phyloP scores from a whole-genome alignment of 2,113 vertebrate species.

The Poeciliopsis retropinna region DNA sequence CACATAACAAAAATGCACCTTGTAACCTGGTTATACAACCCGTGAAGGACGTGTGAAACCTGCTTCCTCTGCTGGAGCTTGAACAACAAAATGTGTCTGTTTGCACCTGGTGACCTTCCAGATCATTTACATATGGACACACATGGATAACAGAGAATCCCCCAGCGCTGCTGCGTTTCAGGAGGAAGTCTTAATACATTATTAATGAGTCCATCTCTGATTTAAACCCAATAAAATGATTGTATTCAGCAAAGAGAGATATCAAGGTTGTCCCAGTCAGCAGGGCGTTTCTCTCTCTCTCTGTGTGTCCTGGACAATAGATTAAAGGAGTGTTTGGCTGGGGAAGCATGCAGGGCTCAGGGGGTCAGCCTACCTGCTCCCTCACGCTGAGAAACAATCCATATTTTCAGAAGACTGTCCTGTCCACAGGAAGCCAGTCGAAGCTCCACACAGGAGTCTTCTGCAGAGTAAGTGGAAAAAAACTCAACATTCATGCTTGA shows the following conservation, averaged over 20 bases:
- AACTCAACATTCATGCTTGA: conserved; percentile 10
- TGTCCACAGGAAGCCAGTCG: conserved; percentile 90
- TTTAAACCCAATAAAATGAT: conserved; percentile 63
- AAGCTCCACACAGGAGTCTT: conserved; percentile 72
- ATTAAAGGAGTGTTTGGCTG: conserved; percentile 14
- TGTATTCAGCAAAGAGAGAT: conserved; percentile 51
- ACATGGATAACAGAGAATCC: not conserved
- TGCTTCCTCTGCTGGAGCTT: conserved; percentile 12
- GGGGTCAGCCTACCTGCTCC: conserved; percentile 77
- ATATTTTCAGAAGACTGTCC: conserved; percentile 87
- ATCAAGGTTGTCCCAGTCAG: conserved; percentile 56
- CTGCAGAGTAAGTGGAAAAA: conserved; percentile 64
- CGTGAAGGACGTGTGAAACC: conserved; percentile 4
- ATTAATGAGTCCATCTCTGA: conserved; percentile 60
- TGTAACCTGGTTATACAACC: conserved; percentile 23
- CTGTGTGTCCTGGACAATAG: not conserved
- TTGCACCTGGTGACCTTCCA: conserved; percentile 32
- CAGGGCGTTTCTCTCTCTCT: conserved; percentile 15
- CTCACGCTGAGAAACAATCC: conserved; percentile 81
- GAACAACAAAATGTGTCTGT: conserved; percentile 39
- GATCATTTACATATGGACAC: conserved; percentile 4
- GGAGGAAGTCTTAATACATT: conserved; percentile 59
- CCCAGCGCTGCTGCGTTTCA: conserved; percentile 37
- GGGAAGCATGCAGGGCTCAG: not conserved
- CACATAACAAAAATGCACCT: conserved; percentile 9